Percentiles rank a stretch among this genome's conserved stretches.
Evolutionary conservation across 2,113 vertebrate genomes (phyloP).

Genomic region (Pao palembangensis): DNA sequence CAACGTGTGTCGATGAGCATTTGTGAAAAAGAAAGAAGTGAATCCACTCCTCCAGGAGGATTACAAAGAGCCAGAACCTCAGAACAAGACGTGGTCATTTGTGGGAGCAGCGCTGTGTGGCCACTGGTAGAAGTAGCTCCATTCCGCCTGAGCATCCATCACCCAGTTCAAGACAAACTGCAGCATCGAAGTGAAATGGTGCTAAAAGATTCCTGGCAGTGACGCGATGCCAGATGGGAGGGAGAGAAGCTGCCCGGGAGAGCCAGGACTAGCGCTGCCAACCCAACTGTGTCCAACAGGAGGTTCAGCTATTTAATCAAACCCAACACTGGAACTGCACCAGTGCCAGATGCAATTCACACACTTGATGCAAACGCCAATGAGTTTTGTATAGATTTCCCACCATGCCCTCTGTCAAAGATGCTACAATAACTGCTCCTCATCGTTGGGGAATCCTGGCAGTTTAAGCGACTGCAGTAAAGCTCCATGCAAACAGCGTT

Average conservation of each 20-base stretch:
- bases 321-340: conserved; percentile 69
- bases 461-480: too few relatives aligned
- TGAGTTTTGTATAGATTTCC: conserved; percentile 64
- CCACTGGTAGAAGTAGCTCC: neutral
- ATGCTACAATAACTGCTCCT: conserved; percentile 39
- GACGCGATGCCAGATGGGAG: conserved; percentile 71
- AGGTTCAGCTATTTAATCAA: conserved; percentile 77
- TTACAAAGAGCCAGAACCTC: neutral
- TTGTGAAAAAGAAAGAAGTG: conserved; percentile 6
- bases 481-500: too few relatives aligned
- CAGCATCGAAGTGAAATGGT: conserved; percentile 42
- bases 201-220: conserved; percentile 65
- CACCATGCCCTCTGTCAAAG: conserved; percentile 59
- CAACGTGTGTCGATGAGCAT: conserved; percentile 32
- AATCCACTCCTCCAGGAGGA: neutral
- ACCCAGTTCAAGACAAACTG: too few relatives aligned
- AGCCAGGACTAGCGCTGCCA: conserved; percentile 72
- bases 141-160: conserved; percentile 3
- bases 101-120: neutral
- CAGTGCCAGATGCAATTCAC: conserved; percentile 76
- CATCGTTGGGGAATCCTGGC: too few relatives aligned
- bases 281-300: conserved; percentile 77
- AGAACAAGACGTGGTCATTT: neutral
- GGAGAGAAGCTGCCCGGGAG: conserved; percentile 65
- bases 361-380: conserved; percentile 67